Evolutionary conservation across 2,113 vertebrate genomes (phyloP).

Genomic region (Cervus canadensis): DNA sequence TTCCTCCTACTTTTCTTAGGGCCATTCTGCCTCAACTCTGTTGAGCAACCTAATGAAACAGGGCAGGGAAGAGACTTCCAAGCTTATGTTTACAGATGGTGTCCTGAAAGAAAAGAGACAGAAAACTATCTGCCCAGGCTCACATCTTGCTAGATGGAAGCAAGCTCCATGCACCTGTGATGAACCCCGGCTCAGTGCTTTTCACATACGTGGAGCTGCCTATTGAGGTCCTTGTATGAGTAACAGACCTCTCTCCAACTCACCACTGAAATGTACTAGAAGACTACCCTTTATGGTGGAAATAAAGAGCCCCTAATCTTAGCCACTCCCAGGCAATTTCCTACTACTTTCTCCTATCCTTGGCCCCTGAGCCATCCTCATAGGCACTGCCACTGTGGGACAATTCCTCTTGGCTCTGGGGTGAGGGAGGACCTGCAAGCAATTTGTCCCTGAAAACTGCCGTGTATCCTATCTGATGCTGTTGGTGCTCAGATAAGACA

Average conservation of each 20-base stretch:
- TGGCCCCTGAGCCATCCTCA: not conserved
- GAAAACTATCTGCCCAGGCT: not conserved
- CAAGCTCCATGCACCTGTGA: not conserved
- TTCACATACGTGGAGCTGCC: not conserved
- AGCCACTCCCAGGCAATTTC: not conserved
- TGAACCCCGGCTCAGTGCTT: not conserved
- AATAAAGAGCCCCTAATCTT: not conserved
- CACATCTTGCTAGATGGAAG: no score
- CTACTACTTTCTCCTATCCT: not conserved
- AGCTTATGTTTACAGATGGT: not conserved
- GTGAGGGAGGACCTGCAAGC: fast-evolving
- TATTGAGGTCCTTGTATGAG: not conserved
- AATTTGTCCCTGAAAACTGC: not conserved
- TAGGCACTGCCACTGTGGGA: not conserved
- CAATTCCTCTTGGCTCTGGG: not conserved
- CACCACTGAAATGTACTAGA: not conserved
- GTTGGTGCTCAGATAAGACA: not conserved
- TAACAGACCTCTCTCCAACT: not conserved
- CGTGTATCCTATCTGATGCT: not conserved
- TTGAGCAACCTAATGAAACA: not conserved
- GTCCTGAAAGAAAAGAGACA: not conserved
- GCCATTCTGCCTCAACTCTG: not conserved
- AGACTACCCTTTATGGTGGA: not conserved
- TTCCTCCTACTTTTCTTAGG: not conserved
- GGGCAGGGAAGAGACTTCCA: not conserved